Evolutionary conservation across 2,113 vertebrate genomes (phyloP), one percentile per base, ranked within the genome.

Genomic region (Oxyruncus cristatus): DNA sequence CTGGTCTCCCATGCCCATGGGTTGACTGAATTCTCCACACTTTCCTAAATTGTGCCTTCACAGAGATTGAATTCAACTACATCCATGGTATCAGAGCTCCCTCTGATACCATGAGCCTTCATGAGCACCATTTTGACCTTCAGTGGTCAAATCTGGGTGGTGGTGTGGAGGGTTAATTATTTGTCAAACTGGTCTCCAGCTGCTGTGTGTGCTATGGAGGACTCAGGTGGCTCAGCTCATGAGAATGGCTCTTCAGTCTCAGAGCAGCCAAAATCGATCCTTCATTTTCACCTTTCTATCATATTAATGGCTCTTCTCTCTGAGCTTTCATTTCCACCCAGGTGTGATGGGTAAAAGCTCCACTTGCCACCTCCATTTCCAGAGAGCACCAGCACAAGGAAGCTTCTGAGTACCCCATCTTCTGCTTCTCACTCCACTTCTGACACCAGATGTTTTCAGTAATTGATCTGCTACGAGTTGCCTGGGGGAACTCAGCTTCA

Each of bases 361-460:
- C 18, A 20, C 28, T 6, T 83, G 12, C 12, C 33, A 46, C 32
- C 28, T 79, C 23, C 7, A 3, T 44, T 73, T 80, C 50, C 33
- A 61, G 55, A 46, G 1, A 65, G 14, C 8, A 5, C 9, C 33
- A 61, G 12, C 26, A 66, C 0, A 0, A 37, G 22, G 26, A 63
- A 26, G 6, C 37, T 85, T 65, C 70, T 32, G 26, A 71, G 71
- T 30, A 52, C 12, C 21, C 28, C 24, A 5, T 30, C 14, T 39
- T 39, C 44, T 35, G 33, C 44, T 35, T 28, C 33, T 50, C 42
- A 27, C 39, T 66, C 59, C 46, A 35, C 8, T 79, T 24, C 52
- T 35, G 59, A 47, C 2, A 1, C 33, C 52, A 61, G 28, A 23
- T 59, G 30, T 41, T 66, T 72, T 17, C 50, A 39, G 49, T 33